Conservation (phyloP, 92 coral and sea anemone species). For the Chrysogorgia sp. region DNA sequence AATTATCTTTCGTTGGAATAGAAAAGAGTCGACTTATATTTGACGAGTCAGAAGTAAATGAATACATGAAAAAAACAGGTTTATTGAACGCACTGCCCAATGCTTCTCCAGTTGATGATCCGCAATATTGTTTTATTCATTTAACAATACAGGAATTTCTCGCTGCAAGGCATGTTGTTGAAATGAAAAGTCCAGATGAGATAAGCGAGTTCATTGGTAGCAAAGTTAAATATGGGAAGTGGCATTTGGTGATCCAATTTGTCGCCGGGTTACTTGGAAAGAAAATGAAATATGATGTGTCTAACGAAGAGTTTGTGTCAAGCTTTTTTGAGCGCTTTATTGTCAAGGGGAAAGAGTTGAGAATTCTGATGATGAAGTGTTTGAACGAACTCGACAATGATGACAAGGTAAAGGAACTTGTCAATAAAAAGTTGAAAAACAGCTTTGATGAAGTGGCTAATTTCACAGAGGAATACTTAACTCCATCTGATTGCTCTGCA, state of each 20-base stretch:
- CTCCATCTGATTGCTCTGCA: neutral
- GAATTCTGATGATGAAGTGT: neutral
- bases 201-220: neutral
- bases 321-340: neutral
- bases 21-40: neutral
- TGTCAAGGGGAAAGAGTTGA: neutral
- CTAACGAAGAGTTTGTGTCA: neutral
- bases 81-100: neutral
- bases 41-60: neutral
- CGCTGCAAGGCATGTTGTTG: slow-evolving; percentile 14
- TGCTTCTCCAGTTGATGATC: neutral
- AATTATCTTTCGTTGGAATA: neutral
- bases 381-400: neutral
- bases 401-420: neutral
- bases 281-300: neutral
- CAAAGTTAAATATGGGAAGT: neutral
- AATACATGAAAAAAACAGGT: neutral
- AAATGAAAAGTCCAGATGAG: neutral
- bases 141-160: slow-evolving; percentile 29
- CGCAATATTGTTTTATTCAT: slow-evolving; percentile 1
- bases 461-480: neutral
- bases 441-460: neutral
- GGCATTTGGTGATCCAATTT: slow-evolving; percentile 16
- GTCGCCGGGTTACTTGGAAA: slow-evolving; percentile 4
- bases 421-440: too few species aligned